Percentiles rank a stretch among this genome's conserved stretches.
Conservation (phyloP, 2,113 vertebrate genomes). For the Mesocricetus auratus region DNA sequence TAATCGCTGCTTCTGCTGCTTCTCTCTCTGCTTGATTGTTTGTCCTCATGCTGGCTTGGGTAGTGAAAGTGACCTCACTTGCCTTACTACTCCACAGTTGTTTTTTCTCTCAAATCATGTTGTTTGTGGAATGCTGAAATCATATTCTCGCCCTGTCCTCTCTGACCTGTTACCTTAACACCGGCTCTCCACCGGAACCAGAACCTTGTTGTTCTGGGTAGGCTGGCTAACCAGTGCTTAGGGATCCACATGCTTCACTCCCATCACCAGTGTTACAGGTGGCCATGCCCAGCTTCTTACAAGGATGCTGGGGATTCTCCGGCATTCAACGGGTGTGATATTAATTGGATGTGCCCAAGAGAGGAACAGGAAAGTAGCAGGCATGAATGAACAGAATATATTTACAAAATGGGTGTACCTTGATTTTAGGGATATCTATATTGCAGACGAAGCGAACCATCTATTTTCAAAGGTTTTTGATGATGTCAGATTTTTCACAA, state of each 20-base stretch:
- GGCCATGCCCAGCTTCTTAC: background rate
- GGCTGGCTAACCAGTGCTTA: background rate
- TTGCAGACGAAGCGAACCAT: background rate
- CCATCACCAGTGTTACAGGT: too few relatives aligned
- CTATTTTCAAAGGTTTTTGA: background rate
- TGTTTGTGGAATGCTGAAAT: background rate
- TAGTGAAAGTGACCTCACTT: background rate
- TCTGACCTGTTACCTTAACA: background rate
- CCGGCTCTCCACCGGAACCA: background rate
- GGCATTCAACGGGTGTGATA: background rate
- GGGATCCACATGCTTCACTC: too few relatives aligned
- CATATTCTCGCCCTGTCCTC: background rate
- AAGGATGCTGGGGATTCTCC: background rate
- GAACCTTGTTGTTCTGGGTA: background rate
- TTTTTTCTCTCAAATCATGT: background rate
- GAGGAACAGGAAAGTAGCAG: background rate
- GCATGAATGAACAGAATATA: background rate
- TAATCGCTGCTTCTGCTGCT: background rate
- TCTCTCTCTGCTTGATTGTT: accelerated
- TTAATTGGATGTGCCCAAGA: background rate
- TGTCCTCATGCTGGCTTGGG: background rate
- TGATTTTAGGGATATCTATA: background rate
- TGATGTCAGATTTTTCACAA: background rate
- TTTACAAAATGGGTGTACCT: background rate
- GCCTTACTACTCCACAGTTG: background rate